phyloP scores from a whole-genome alignment of 2,113 vertebrate species.

The Neopipo cinnamomea region DNA sequence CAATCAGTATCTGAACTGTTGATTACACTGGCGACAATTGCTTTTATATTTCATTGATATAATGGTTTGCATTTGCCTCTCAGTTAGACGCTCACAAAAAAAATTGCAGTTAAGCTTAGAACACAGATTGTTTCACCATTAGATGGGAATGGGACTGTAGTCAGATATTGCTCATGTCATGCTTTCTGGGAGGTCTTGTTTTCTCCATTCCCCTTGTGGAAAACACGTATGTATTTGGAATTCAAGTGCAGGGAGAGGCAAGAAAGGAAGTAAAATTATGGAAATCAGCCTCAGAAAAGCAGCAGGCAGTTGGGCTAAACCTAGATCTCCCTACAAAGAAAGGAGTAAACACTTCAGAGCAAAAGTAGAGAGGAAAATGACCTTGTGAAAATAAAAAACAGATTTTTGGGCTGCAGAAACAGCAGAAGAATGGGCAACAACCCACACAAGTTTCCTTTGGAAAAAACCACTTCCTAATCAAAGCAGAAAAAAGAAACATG shows the following conservation, averaged over 20 bases:
- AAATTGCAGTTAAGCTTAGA: not conserved
- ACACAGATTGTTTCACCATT: not conserved
- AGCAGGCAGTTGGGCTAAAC: not conserved
- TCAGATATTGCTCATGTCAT: not conserved
- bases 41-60: not conserved
- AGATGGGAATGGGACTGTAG: not conserved
- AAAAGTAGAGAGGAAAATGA: not conserved
- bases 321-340: not conserved
- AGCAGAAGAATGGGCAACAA: not conserved
- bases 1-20: not conserved
- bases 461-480: not conserved
- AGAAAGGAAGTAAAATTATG: not conserved
- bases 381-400: not conserved
- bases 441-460: not conserved
- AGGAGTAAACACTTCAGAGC: not conserved
- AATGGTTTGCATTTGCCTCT: not conserved
- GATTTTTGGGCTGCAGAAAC: not conserved
- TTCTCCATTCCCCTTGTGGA: not conserved
- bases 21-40: not conserved
- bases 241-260: not conserved
- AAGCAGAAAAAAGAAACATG: not conserved
- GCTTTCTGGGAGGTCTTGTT: not conserved
- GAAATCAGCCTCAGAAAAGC: not conserved
- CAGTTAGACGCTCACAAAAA: not conserved
- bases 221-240: not conserved